Evolutionary conservation across 2,888 invertebrate species (phyloP), one percentile per base, ranked within the genome.

Genomic region (Malachius bipustulatus): DNA sequence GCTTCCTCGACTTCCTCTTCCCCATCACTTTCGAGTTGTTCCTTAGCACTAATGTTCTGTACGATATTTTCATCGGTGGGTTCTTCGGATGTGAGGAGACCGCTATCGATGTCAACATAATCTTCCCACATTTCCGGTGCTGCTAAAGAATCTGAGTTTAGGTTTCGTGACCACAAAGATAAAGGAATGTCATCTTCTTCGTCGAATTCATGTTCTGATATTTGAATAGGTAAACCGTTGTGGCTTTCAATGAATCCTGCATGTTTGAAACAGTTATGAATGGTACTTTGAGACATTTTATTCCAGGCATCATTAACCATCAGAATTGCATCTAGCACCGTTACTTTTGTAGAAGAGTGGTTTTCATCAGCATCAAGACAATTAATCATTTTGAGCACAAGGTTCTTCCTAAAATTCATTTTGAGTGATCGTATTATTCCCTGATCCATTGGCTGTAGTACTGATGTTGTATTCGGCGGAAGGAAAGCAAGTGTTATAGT

Each of bases 41-140:
- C 35, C 13, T 37, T 39, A 33, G 16, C 39, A 10, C 1, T 24
- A 31, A 37, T 34, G 10, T 37, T 40, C 16, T 40, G 26, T 35
- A 42, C 40, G 36, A 42, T 40, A 40, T 42, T 40, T 37, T 42
- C 38, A 36, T 40, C 37, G 9, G 37, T 42, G 35, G 33, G 34
- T 35, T 42, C 35, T 35, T 39, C 33, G 30, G 26, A 31, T 32
- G 33, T 33, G 16, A 34, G 26, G 36, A 41, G 30, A 14, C 28
- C 32, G 31, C 29, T 38, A 37, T 37, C 39, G 29, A 39, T 39
- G 33, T 39, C 30, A 32, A 39, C 34, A 39, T 39, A 37, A 16
- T 36, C 34, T 9, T 36, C 16, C 36, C 30, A 32, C 11, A 32
- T 26, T 35, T 16, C 38, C 3, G 31, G 26, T 35, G 31, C 31